Evolutionary conservation across 2,888 invertebrate species (phyloP), one percentile per base, ranked within the genome.

Genomic region (Pristionchus fissidentatus): DNA sequence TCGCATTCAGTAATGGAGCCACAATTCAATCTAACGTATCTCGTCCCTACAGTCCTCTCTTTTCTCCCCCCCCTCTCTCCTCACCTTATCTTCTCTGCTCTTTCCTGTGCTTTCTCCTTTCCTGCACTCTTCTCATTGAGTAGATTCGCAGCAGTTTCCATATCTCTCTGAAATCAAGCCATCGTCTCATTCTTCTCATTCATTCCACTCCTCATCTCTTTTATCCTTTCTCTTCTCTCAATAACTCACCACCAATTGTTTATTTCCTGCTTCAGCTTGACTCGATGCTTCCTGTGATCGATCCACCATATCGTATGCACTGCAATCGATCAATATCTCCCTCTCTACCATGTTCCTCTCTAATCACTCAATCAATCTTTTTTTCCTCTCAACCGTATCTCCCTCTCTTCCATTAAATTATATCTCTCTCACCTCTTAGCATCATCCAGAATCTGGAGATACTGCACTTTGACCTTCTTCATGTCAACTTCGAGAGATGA

Each of bases 401-500:
- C 62, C 38, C 38, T 13, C 15, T 19, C 38, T 19, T 35, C 35
- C 62, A 13, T 49, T 13, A 49, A 49, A 49, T 19, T 13, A 49
- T n/a, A n/a, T 19, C 26, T n/a, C 10, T 19, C 79, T 7, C 22
- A 80, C 79, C 60, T 86, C 85, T 89, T 89, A n/a, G 88, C 88
- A 43, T 86, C 85, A 43, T 89, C 89, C 8, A 87, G 86, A 41
- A 89, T 89, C 84, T 84, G 80, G n/a, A 70, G 73, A 38, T 73
- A 70, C 83, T 41, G 15, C 3, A 88, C 88, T 77, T 87, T 86
- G 41, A 88, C 95, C 0, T 94, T 93, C 83, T 95, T 95, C 85
- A 97, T 93, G 8, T 94, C 93, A 70, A 95, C 95, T 0, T 88
- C 89, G 62, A 97, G 96, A 88, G 95, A 95, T n/a, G 94, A 93